These are phyloP conservation scores for Apamea monoglypha DNA, from an alignment of 2,888 invertebrate genomes.

Conservation along the genomic window DNA sequence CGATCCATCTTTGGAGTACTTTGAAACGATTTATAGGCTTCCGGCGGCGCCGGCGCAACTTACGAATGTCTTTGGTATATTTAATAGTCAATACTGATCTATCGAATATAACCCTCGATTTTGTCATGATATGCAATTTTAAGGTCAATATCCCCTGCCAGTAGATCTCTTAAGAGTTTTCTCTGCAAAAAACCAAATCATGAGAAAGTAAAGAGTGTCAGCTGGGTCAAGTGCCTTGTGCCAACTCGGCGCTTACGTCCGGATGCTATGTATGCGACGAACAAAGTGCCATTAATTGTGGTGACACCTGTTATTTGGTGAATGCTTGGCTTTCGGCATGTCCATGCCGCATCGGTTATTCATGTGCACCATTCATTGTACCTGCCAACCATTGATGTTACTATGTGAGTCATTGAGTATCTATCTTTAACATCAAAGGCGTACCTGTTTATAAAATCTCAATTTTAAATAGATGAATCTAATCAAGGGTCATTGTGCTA, in stretches of 20 bases:
- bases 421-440: background rate
- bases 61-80: slow-evolving; percentile 33
- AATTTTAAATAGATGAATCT: background rate
- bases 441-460: background rate
- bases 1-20: slow-evolving; percentile 72
- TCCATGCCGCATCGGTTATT: background rate
- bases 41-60: slow-evolving; percentile 64
- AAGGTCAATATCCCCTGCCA: background rate
- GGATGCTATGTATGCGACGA: slow-evolving; percentile 1
- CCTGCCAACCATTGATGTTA: slow-evolving; percentile 4
- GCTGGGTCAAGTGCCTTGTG: background rate
- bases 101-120: background rate
- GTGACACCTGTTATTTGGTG: slow-evolving; percentile 36
- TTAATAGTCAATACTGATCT: slow-evolving; percentile 40
- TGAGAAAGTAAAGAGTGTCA: slow-evolving; percentile 11
- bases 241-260: background rate
- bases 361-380: slow-evolving; percentile 25
- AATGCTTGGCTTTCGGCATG: slow-evolving; percentile 22
- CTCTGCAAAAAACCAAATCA: background rate
- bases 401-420: background rate
- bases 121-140: background rate
- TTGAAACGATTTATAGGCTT: slow-evolving; percentile 64
- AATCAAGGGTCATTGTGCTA: background rate
- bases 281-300: slow-evolving; percentile 35
- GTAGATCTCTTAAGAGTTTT: background rate